Base-by-base conservation (phyloP, 2,797 vertebrate genomes). In the Orientallactaga sibirica region DNA sequence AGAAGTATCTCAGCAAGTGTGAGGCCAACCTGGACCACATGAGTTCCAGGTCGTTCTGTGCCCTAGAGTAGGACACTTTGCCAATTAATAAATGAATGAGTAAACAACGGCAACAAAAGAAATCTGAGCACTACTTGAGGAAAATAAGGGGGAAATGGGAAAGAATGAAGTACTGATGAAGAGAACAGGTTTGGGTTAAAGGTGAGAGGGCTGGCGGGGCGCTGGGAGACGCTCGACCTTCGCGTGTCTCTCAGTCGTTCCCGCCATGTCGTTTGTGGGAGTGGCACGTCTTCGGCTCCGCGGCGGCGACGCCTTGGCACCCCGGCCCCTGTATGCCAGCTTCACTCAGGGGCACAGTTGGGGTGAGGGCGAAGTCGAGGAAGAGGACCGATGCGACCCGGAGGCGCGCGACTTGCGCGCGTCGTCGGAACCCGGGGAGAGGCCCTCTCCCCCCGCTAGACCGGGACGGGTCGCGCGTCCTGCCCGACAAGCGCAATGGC, bases 241-340 rank as follows among this genome's bases (percentile, higher is more conserved):
- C 1, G 62, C 43, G 3, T n/a, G 10, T 12, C 1, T 2, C 4
- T 0, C 1, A 0, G 48, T 79, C 22, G 91, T 97, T 97, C 95
- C 95, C 96, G 96, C 96, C 96, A 97, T 97, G 97, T 97, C 96
- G 80, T 96, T 97, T 27, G 15, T 88, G 19, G 93, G 83, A 89
- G 86, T 15, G 78, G 68, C 3, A 10, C 27, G 18, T 29, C 6
- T 12, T 43, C 16, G 0, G 58, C 62, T 5, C 2, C 19, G 7
- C 66, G 62, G 10, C 78, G 78, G 18, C 86, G 88, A 5, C 48
- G 94, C 5, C 48, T 22, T 0, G 86, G 81, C 2, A 88, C 86
- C 9, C 90, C 87, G 0, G 6, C 20, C 10, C 27, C 61, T 0
- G 61, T 67, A 85, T 82, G 75, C 96, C 8, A 1, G 61, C 9